Conservation (phyloP, 2,113 vertebrate genomes). For the Nesoenas mayeri region DNA sequence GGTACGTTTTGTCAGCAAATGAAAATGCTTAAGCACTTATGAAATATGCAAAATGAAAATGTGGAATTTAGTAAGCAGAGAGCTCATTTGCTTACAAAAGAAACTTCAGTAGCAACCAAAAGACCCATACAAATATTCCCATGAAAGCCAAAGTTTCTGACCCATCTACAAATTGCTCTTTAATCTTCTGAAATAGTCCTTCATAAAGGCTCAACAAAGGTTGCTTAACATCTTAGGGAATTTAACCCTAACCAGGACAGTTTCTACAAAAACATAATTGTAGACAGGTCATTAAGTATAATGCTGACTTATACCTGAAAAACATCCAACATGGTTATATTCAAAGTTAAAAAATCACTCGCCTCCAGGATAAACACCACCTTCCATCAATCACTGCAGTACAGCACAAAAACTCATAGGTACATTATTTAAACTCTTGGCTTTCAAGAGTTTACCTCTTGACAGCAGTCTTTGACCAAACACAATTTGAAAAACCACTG, state of each 20-base stretch:
- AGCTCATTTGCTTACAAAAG: neutral
- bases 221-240: neutral
- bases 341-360: neutral
- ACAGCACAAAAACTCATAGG: neutral
- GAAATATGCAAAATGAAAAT: neutral
- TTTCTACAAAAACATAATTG: neutral
- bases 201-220: neutral
- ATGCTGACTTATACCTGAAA: neutral
- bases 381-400: neutral
- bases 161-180: neutral
- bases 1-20: neutral
- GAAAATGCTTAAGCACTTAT: neutral
- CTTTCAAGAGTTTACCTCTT: neutral
- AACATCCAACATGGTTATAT: neutral
- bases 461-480: neutral
- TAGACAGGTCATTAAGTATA: neutral
- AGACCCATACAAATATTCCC: neutral
- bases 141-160: neutral
- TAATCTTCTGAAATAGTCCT: neutral
- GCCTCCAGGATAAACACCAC: neutral
- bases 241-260: neutral
- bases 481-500: neutral
- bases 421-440: neutral
- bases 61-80: neutral
- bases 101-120: neutral